Evolutionary conservation across 2,113 vertebrate genomes (phyloP).

Genomic region (Hucho hucho): DNA sequence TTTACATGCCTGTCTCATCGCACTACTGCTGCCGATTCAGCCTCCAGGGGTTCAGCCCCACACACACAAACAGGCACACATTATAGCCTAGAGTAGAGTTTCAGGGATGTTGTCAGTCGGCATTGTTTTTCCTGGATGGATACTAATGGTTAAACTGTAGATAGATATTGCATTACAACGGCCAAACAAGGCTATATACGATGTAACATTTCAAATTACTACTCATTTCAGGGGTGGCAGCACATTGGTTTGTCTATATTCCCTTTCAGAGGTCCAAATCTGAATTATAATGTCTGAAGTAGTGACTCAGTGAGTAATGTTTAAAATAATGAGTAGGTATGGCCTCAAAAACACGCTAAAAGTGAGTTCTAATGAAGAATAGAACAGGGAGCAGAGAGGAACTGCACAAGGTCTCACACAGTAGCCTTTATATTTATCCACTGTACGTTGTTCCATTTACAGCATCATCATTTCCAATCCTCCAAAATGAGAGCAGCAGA

Average conservation of each 20-base stretch:
- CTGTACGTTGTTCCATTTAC: conserved; percentile 52
- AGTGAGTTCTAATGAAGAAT: conserved; percentile 44
- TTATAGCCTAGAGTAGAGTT: not conserved
- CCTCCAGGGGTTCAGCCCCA: conserved; percentile 38
- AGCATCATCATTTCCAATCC: conserved; percentile 41
- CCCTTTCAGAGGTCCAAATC: not conserved
- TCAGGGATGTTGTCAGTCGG: not conserved
- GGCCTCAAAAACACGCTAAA: conserved; percentile 13
- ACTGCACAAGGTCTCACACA: conserved; percentile 16
- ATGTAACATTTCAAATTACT: not conserved
- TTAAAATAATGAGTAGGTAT: conserved; percentile 49
- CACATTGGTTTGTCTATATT: conserved; percentile 1
- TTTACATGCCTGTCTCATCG: conserved; percentile 49
- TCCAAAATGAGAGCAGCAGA: conserved; percentile 23
- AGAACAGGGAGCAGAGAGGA: conserved; percentile 34
- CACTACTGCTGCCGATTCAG: conserved; percentile 39
- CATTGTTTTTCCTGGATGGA: not conserved
- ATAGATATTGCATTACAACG: not conserved
- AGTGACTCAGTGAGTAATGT: conserved; percentile 38
- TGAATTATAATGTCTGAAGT: conserved; percentile 41
- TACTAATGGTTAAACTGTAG: not conserved
- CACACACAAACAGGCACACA: not conserved
- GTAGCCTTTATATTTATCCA: conserved; percentile 40
- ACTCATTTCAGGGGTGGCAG: conserved; percentile 28
- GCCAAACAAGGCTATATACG: too few species aligned